A percentile compares a stretch with the other conserved stretches of the same genome.
These are phyloP conservation scores for Pygmarrhopalites habei DNA, from an alignment of 1,140 invertebrate genomes.

Conservation along the genomic window DNA sequence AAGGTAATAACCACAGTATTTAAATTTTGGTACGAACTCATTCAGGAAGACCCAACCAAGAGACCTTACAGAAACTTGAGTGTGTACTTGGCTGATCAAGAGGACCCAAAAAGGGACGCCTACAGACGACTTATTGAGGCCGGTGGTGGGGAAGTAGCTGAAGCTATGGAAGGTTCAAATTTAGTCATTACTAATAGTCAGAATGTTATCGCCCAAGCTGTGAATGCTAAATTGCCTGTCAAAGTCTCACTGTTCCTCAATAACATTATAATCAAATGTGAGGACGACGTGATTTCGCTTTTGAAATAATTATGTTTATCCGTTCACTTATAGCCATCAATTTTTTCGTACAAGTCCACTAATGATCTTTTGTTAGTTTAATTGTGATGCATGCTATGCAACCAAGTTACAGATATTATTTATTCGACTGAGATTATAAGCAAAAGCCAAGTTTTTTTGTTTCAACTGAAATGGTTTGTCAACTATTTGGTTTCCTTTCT, in stretches of 20 bases:
- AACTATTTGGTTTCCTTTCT: too few relatives aligned
- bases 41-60: not conserved
- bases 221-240: not conserved
- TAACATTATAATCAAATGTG: not conserved
- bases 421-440: too few relatives aligned
- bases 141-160: conserved; percentile 2
- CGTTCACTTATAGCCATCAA: not conserved
- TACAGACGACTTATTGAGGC: conserved; percentile 5
- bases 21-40: not conserved
- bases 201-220: not conserved
- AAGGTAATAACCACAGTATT: not conserved
- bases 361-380: not conserved
- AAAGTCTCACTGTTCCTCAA: conserved; percentile 2
- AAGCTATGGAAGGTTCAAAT: not conserved
- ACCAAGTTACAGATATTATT: too few relatives aligned
- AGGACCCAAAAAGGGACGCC: not conserved
- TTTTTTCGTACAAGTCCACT: not conserved
- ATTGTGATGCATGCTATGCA: too few relatives aligned
- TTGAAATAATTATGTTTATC: not conserved
- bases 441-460: too few relatives aligned
- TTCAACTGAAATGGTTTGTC: too few relatives aligned
- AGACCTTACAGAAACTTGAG: not conserved
- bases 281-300: too few relatives aligned
- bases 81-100: not conserved
- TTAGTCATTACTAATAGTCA: not conserved